Base-by-base conservation (phyloP, 2,797 vertebrate genomes). In the Hylomyscus alleni region DNA sequence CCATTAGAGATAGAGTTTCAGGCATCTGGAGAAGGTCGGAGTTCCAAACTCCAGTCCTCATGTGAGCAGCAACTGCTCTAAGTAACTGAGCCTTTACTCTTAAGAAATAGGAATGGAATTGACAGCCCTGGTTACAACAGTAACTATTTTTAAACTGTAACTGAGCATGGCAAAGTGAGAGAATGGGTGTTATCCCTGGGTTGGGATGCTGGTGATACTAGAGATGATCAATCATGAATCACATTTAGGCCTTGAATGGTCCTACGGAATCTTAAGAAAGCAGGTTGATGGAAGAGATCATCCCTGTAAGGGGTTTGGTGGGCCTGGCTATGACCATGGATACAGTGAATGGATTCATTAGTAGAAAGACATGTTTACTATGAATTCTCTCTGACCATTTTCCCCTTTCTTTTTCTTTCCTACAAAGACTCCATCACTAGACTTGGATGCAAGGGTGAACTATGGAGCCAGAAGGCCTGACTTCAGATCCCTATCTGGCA, bases 251-350 rank as follows among this genome's bases (percentile, higher is more conserved):
- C 47, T 69, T 26, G 69, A 82, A 62, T 47, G 50, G 34, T 50
- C 37, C 69, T 58, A 24, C 3, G 89, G 37, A 84, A 22, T 83
- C 56, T 85, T 54, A 77, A 67, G 47, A 73, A 89, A 85, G 3
- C 22, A 88, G 82, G 29, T 24, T 94, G 17, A 17, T 62, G 19
- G 91, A 95, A 90, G 44, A 37, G 20, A 60, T 76, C 31, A 52
- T 84, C 62, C 82, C 34, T n/a, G 56, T 26, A 83, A 90, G 78
- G 47, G 19, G 52, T 88, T 58, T 92, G 89, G 34, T 90, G 19
- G 19, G 22, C 44, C 31, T 84, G 1, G 7, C 72, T 82, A 50
- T 47, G 60, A 13, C 34, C 14, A 31, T 12, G 52, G 34, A 86
- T 62, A 56, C 1, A 65, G 3, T 54, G 6, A 29, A 34, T 12